Conservation (phyloP, 2,113 vertebrate species). For the Grammomys surdaster region DNA sequence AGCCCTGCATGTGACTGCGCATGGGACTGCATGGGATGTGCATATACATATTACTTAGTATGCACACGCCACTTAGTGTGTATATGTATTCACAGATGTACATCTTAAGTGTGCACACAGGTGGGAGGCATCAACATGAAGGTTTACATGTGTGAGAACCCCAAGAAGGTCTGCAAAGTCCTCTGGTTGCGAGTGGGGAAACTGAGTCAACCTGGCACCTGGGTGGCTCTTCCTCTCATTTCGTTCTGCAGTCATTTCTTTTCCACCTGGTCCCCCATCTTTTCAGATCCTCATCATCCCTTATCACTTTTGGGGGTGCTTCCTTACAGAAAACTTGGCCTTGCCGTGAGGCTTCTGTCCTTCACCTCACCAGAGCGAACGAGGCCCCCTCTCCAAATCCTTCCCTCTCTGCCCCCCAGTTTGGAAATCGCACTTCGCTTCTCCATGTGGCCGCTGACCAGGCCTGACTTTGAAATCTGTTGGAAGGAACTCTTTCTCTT, state of each 20-base stretch:
- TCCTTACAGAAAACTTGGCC: not conserved
- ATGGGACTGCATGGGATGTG: not conserved
- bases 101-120: not conserved
- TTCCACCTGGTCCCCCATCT: not conserved
- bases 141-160: not conserved
- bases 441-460: constrained; percentile 81
- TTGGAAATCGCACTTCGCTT: constrained; percentile 67
- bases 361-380: not conserved
- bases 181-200: constrained; percentile 57
- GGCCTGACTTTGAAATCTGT: constrained; percentile 86
- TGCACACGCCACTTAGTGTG: not conserved
- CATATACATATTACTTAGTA: not conserved
- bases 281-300: not conserved
- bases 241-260: not conserved
- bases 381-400: not conserved
- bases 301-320: fast-evolving
- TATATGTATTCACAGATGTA: not conserved
- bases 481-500: constrained; percentile 84
- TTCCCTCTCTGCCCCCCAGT: not conserved
- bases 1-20: too few relatives aligned
- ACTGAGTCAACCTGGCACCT: constrained; percentile 48
- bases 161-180: not conserved
- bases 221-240: not conserved
- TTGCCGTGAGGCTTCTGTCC: fast-evolving
- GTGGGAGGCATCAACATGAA: not conserved